Evolutionary conservation across 2,113 vertebrate genomes (phyloP), one percentile per base, ranked within the genome.

Genomic region (Aramus guarauna): DNA sequence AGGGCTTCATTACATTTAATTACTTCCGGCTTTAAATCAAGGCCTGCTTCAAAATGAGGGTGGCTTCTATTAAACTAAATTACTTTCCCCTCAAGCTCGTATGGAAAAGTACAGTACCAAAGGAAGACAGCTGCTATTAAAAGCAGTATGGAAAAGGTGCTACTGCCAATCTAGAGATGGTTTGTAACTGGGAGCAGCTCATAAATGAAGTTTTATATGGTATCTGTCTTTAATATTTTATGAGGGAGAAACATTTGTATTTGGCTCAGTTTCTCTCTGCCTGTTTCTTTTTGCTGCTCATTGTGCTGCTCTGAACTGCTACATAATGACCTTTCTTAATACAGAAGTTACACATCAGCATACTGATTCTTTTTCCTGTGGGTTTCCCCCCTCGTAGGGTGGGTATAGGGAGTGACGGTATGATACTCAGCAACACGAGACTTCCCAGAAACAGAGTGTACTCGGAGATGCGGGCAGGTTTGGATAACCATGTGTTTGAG

Each of bases 1-100:
- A 82, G 81, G 63, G 89, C 89, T 94, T 96, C 96, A 96, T 97
- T 97, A 96, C 91, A 59, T 85, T 94, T 97, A 97, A 97, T 96
- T 96, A 82, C 80, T 95, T 96, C 94, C 87, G 86, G 86, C 91
- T 91, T 95, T 97, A 96, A 95, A 91, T 96, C 91, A 94, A 97
- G 92, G 91, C 45, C 77, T 95, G 80, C 84, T 96, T 95, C 94
- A 91, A 95, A 96, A 94, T 73, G 86, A 96, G 94, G 92, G 96
- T 96, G 94, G 95, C 69, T 92, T 79, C 89, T 94, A 82, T 94
- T 97, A 95, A 95, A 95, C 62, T 76, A 95, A 95, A 96, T 96
- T 92, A 95, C 89, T 91, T 96, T 96, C 71, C 66, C 89, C 74
- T 94, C 89, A 82, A 97, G 92, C 89, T 91, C 5, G 1, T 73